phyloP scores from a whole-genome alignment of 2,888 invertebrate genomes.

The Rhogogaster chlorosoma region DNA sequence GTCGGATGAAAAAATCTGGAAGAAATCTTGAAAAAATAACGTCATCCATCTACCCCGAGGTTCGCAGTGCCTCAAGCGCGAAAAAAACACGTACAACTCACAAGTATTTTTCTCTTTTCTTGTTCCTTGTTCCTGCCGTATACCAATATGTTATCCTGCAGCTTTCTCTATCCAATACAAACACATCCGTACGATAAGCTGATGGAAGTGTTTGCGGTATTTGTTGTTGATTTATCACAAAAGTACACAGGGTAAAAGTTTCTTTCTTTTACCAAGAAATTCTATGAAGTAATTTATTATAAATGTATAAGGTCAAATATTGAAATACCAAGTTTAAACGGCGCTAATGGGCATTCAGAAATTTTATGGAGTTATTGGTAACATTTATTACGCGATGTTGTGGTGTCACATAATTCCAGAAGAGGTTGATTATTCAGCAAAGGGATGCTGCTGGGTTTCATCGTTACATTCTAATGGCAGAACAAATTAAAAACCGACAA shows the following conservation, averaged over 20 bases:
- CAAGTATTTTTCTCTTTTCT: not conserved
- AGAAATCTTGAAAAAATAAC: not conserved
- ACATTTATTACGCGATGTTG: not conserved
- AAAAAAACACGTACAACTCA: constrained; percentile 9
- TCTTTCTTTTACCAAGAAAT: not conserved
- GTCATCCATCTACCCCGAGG: not conserved
- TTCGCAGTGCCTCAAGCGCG: not conserved
- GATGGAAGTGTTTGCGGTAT: constrained; percentile 1
- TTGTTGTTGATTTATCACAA: not conserved
- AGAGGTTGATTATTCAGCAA: not conserved
- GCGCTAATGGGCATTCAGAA: not conserved
- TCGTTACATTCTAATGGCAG: not conserved
- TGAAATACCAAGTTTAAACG: not conserved
- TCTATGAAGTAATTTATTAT: not conserved
- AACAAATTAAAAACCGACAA: constrained; percentile 7
- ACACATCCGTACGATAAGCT: not conserved
- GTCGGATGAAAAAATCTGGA: not conserved
- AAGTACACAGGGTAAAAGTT: not conserved
- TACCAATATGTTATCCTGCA: not conserved
- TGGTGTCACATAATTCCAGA: not conserved
- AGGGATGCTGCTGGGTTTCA: not conserved
- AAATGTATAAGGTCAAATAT: not conserved
- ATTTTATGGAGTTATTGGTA: not conserved
- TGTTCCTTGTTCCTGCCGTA: not conserved
- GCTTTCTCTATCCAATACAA: not conserved